phyloP scores from a whole-genome alignment of 2,888 invertebrate genomes.

The Melanchra persicariae region DNA sequence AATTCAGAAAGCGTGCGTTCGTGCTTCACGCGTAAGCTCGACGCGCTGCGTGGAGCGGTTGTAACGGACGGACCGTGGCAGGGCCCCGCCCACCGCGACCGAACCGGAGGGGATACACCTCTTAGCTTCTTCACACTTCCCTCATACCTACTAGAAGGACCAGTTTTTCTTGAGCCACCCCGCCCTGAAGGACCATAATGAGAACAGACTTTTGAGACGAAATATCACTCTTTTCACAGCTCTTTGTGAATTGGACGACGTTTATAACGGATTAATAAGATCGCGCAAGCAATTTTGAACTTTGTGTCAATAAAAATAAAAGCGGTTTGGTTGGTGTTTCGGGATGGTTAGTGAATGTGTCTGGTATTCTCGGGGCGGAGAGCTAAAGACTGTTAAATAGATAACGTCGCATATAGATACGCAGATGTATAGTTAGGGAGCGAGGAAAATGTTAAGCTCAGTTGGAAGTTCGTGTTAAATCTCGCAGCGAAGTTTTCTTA shows the following conservation, averaged over 20 bases:
- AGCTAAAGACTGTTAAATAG: conserved; percentile 84
- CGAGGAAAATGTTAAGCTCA: conserved; percentile 49
- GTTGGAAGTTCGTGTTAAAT: conserved; percentile 20
- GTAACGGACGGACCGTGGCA: conserved; percentile 82
- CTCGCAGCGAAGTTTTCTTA: conserved; percentile 6
- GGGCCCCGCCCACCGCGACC: conserved; percentile 84
- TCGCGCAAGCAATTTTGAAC: conserved; percentile 63
- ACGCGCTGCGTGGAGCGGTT: conserved; percentile 83
- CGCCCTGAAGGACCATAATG: conserved; percentile 66
- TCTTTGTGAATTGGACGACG: conserved; percentile 72
- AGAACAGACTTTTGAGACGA: conserved; percentile 39
- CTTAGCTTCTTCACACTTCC: conserved; percentile 89
- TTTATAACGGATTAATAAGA: conserved; percentile 69
- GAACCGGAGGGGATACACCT: conserved; percentile 87
- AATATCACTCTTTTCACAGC: conserved; percentile 61
- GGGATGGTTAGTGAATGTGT: conserved; percentile 68
- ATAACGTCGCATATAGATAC: conserved; percentile 72
- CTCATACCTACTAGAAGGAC: conserved; percentile 86
- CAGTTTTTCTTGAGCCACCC: conserved; percentile 73
- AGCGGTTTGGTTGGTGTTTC: conserved; percentile 29
- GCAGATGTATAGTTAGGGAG: conserved; percentile 44
- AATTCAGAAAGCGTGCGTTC: conserved; percentile 77
- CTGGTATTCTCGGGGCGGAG: conserved; percentile 85
- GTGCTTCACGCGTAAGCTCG: conserved; percentile 84
- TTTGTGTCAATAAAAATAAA: conserved; percentile 58